A percentile compares a stretch with the other conserved stretches of the same genome.
These are phyloP conservation scores for Tamandua tetradactyla DNA, from an alignment of 2,797 vertebrate genomes.

Conservation along the genomic window DNA sequence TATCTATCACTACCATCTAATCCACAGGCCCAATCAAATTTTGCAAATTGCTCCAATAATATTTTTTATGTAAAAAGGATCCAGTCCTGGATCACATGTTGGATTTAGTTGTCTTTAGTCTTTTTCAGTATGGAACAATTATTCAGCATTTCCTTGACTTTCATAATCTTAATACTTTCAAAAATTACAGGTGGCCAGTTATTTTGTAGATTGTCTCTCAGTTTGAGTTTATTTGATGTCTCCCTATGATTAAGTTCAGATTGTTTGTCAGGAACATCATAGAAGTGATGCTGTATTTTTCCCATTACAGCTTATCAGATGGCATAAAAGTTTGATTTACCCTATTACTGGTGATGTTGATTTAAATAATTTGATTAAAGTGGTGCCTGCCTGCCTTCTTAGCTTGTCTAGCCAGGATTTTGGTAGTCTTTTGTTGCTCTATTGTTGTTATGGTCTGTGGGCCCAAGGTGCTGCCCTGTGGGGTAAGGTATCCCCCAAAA, in stretches of 20 bases:
- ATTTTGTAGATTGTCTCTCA: neutral
- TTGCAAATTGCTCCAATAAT: neutral
- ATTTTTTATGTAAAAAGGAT: constrained; percentile 3
- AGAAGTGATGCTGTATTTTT: neutral
- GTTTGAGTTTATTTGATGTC: neutral
- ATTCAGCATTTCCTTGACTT: neutral
- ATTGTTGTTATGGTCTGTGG: no score
- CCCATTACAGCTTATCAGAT: neutral
- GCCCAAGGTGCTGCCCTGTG: no score
- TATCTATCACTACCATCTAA: neutral
- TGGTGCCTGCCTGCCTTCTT: neutral
- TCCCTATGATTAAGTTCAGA: neutral
- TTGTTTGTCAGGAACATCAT: neutral
- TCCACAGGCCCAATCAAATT: neutral
- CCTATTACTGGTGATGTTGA: neutral
- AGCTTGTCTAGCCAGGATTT: no score
- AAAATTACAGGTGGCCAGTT: neutral
- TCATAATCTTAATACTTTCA: neutral
- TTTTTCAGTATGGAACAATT: neutral
- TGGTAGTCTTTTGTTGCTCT: no score
- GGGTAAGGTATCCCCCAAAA: no score
- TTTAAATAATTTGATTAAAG: neutral
- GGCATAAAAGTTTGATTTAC: neutral
- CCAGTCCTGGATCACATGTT: neutral
- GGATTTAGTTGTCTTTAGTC: neutral